Evolutionary conservation across 2,797 vertebrate species (phyloP), one percentile per base, ranked within the genome.

Genomic region (Cercopithecus mitis): DNA sequence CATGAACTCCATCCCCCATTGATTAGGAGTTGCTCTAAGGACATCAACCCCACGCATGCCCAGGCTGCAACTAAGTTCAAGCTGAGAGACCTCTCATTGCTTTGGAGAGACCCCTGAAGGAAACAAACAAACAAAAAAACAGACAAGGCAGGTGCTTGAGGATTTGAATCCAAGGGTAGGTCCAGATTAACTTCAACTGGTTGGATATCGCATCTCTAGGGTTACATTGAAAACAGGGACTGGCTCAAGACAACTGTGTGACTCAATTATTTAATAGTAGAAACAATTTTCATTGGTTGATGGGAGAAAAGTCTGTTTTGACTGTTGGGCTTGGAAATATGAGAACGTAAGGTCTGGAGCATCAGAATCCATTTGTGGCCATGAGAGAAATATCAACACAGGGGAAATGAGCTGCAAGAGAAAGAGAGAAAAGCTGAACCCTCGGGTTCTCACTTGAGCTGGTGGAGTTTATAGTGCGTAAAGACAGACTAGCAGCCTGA

Each of bases 31-130:
- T 52, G 13, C 4, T 10, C 14, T 3, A 81, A 80, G 12, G 7
- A 12, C 67, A 50, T 76, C 41, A 57, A 7, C 39, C 22, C n/a
- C 39, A 1, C 1, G 20, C 1, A 1, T 0, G 5, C 55, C 52
- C 22, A 76, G 33, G 2, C 27, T 88, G 67, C 8, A 64, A 33
- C 33, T 84, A 76, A 72, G 17, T 13, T 64, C 76, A 72, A 96
- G 10, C 36, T 72, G 27, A 55, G 36, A 92, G 72, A 81, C 20
- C 22, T 25, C 24, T 41, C 10, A 24, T 36, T 19, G 19, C 57
- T 90, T 95, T 70, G n/a, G 27, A 76, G 20, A 61, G 88, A 82
- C 19, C 0, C 27, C 77, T 80, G n/a, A 67, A 87, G 55, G 24
- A 75, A 33, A 72, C 64, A 79, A 86, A 39, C 27, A 67, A 90